Conservation (phyloP, 2,113 vertebrate species). For the Anas platyrhynchos region DNA sequence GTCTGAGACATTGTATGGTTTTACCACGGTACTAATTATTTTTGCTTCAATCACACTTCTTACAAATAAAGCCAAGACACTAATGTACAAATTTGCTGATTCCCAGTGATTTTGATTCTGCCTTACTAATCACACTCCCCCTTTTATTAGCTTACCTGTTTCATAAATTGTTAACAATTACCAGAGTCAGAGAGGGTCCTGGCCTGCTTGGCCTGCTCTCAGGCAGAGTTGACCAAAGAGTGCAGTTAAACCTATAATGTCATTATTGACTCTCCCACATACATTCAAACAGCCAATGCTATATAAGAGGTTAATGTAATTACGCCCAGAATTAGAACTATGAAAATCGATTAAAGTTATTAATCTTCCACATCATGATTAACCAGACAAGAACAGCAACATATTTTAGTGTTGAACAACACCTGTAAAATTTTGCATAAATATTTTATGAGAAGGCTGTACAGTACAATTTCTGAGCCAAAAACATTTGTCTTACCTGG, state of each 20-base stretch:
- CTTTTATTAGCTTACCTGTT: background rate
- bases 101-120: background rate
- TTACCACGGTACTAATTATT: background rate
- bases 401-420: background rate
- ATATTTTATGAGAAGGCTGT: background rate
- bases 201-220: background rate
- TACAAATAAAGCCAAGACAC: background rate
- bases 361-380: background rate
- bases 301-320: background rate
- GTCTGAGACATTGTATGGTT: background rate
- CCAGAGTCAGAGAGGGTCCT: background rate
- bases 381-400: background rate
- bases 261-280: background rate
- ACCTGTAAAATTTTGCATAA: background rate
- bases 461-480: background rate
- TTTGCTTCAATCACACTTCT: background rate
- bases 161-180: background rate
- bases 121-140: background rate
- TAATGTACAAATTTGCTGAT: background rate
- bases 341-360: background rate
- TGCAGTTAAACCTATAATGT: background rate
- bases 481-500: background rate
- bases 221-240: rapidly evolving
- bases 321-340: background rate
- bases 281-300: background rate